Evolutionary conservation across 2,888 invertebrate genomes (phyloP).

Genomic region (Eudasyphora cyanicolor): DNA sequence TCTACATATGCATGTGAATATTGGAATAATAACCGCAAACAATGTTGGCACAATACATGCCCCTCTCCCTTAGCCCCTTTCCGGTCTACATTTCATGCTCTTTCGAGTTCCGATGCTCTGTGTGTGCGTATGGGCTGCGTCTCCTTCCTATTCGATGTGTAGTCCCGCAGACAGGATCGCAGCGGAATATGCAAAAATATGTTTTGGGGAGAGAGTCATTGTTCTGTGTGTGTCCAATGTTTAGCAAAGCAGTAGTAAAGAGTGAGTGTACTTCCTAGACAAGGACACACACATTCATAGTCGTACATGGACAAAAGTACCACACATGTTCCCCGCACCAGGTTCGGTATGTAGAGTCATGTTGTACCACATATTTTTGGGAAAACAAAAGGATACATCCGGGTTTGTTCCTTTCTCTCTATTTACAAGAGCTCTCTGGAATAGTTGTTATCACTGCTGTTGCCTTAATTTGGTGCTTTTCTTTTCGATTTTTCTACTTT

Average conservation of each 20-base stretch:
- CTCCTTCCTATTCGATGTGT: slow-evolving; percentile 10
- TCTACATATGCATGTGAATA: neutral
- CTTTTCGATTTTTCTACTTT: neutral
- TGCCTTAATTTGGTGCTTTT: neutral
- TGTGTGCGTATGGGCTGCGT: no score
- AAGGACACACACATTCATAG: neutral
- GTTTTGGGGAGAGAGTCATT: neutral
- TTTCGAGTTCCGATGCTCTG: slow-evolving; percentile 49
- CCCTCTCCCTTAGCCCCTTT: slow-evolving; percentile 24
- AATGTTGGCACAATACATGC: neutral
- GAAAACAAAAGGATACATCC: slow-evolving; percentile 19
- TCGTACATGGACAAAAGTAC: neutral
- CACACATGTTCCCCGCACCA: no score
- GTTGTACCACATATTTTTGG: slow-evolving; percentile 2
- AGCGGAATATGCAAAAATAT: neutral
- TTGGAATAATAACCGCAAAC: slow-evolving; percentile 5
- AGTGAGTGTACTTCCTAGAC: neutral
- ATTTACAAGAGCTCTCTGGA: no score
- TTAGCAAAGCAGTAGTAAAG: neutral
- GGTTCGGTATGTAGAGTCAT: no score
- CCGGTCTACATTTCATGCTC: slow-evolving; percentile 63
- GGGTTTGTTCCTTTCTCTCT: neutral
- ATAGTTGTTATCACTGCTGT: no score
- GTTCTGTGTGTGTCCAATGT: slow-evolving; percentile 11
- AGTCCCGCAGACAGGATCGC: no score